These are phyloP conservation scores for Nomada flava DNA, from an alignment of 2,888 invertebrate species.

Conservation along the genomic window DNA sequence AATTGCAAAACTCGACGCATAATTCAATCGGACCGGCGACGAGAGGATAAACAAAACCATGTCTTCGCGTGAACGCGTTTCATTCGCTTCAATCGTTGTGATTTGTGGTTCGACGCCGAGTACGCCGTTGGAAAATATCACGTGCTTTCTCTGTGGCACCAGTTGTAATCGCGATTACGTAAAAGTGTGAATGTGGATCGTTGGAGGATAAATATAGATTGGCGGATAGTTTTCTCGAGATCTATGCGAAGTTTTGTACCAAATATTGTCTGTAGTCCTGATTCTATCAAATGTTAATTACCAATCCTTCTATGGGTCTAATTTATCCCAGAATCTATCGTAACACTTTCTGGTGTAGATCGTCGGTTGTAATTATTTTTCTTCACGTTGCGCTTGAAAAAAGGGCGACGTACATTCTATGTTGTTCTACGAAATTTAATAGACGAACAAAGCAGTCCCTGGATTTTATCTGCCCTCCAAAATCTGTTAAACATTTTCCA, in stretches of 20 bases:
- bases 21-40: conserved; percentile 12
- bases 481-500: too few relatives aligned
- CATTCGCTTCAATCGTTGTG: neutral
- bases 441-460: too few relatives aligned
- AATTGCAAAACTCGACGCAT: conserved; percentile 45
- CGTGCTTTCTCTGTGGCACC: neutral
- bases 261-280: too few relatives aligned
- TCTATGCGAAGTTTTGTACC: neutral
- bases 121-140: neutral
- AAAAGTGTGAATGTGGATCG: neutral
- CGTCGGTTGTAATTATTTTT: too few relatives aligned
- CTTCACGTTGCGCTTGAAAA: too few relatives aligned
- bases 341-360: too few relatives aligned
- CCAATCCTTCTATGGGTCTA: too few relatives aligned
- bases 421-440: too few relatives aligned
- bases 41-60: conserved; percentile 15
- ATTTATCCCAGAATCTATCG: too few relatives aligned
- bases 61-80: neutral
- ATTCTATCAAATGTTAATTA: neutral
- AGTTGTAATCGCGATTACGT: neutral
- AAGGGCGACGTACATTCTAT: too few relatives aligned
- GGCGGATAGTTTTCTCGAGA: neutral
- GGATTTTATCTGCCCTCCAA: too few relatives aligned
- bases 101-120: neutral
- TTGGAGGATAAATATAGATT: neutral